Base-by-base conservation (phyloP, 2,888 invertebrate genomes). In the Lordiphosa fenestrarum region DNA sequence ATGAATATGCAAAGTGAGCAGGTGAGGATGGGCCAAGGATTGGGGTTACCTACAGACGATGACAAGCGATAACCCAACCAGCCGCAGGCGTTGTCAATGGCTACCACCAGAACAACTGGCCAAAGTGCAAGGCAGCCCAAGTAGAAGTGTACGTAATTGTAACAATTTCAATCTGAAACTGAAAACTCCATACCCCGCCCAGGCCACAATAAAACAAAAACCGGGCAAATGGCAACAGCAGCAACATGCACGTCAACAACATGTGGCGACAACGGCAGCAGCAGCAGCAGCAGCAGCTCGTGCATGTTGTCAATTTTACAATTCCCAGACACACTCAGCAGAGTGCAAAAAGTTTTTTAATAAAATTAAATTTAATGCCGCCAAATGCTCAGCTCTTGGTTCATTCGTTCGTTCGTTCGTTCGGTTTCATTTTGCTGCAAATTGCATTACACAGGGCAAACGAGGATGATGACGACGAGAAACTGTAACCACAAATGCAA, bases 331-430 rank as follows among this genome's bases (percentile, higher is more conserved):
- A 47, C 39, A 46, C 46, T 49, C 52, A 0, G 30, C 19, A 19
- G 15, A 40, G 47, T 57, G 38, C 44, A 54, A 74, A 83, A 71
- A 73, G 64, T 71, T 80, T 80, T 83, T 77, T 83, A 77, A 77
- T 77, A 83, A 78, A 76, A 78, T 78, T 80, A 83, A 83, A 78
- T 78, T 80, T 81, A 83, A 78, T 78, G 73, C 77, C 60, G 53
- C 58, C 81, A 76, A 83, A 83, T 66, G 81, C 71, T 71, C 62
- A 69, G 69, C 57, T 63, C 59, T 66, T 50, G 71, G 61, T 30
- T 30, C 30, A 30, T 30, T 30, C 30, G 30, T 30, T 30, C 10
- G 44, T 70, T 67, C 64, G 19, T 44, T 30, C 54, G 46, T 40
- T 53, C 61, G 58, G 81, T 76, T 80, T 76, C 64, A 71, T 71